Percentiles rank a stretch among this genome's conserved stretches.
Conservation (phyloP, 2,888 invertebrate genomes). For the Schizotus pectinicornis region DNA sequence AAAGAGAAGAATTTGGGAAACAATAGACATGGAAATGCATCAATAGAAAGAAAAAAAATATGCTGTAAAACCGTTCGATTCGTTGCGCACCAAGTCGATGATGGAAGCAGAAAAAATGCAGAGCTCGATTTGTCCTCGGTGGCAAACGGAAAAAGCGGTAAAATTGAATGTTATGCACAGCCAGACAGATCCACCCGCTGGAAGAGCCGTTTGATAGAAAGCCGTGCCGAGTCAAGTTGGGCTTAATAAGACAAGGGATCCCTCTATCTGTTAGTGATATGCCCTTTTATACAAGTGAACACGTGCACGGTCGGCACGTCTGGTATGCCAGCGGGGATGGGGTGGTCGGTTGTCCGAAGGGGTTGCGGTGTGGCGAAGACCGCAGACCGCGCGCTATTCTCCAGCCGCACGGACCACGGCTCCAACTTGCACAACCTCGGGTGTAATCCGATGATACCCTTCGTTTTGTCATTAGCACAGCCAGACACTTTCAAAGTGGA, state of each 20-base stretch:
- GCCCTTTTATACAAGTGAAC: conserved; percentile 4
- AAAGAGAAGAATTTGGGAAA: too few species aligned
- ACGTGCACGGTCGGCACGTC: conserved; percentile 31
- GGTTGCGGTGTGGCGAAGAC: conserved; percentile 31
- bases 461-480: conserved; percentile 38
- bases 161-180: not conserved
- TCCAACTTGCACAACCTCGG: conserved; percentile 35
- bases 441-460: conserved; percentile 35
- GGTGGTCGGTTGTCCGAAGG: conserved; percentile 26
- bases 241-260: not conserved
- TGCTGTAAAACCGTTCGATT: too few species aligned
- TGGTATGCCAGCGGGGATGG: conserved; percentile 23
- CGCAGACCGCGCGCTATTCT: conserved; percentile 33
- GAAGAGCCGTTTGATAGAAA: not conserved
- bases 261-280: conserved; percentile 9
- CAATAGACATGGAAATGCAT: too few species aligned
- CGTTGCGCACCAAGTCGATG: too few species aligned
- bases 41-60: too few species aligned
- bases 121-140: too few species aligned
- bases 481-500: not conserved
- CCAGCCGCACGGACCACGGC: conserved; percentile 27
- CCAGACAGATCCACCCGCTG: too few species aligned
- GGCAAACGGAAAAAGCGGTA: not conserved
- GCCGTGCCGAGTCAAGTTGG: not conserved
- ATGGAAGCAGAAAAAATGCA: too few species aligned